A percentile compares a stretch with the other conserved stretches of the same genome.
Evolutionary conservation across 2,113 vertebrate species (phyloP).

Genomic region (Paramisgurnus dabryanus): DNA sequence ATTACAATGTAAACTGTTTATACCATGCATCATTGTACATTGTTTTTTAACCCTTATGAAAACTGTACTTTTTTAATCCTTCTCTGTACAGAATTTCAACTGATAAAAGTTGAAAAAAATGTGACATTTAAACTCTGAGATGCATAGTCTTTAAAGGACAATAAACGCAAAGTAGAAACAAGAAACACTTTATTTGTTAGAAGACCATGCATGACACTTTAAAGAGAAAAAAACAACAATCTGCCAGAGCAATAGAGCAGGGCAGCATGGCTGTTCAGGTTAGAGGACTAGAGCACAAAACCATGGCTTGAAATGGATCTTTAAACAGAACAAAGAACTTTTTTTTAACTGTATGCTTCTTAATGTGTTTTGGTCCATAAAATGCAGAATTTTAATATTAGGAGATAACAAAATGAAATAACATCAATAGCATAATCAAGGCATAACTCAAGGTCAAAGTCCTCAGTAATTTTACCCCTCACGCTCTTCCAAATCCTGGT

Average conservation of each 20-base stretch:
- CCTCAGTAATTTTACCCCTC: conserved; percentile 4
- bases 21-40: background rate
- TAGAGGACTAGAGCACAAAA: background rate
- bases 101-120: too few relatives aligned
- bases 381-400: background rate
- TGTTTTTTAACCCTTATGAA: too few relatives aligned
- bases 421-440: background rate
- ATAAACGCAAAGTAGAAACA: background rate
- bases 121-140: too few relatives aligned
- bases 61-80: too few relatives aligned
- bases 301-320: background rate
- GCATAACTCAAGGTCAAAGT: background rate
- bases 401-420: background rate
- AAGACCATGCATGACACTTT: background rate
- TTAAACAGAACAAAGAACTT: background rate
- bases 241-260: background rate
- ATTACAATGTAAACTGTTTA: background rate
- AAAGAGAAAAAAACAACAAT: background rate
- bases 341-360: background rate
- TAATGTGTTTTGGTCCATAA: background rate
- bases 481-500: conserved; percentile 43
- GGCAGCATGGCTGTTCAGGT: background rate
- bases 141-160: background rate
- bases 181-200: background rate
- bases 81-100: too few relatives aligned